Evolutionary conservation across 2,888 invertebrate species (phyloP).

Genomic region (Rhagium mordax): DNA sequence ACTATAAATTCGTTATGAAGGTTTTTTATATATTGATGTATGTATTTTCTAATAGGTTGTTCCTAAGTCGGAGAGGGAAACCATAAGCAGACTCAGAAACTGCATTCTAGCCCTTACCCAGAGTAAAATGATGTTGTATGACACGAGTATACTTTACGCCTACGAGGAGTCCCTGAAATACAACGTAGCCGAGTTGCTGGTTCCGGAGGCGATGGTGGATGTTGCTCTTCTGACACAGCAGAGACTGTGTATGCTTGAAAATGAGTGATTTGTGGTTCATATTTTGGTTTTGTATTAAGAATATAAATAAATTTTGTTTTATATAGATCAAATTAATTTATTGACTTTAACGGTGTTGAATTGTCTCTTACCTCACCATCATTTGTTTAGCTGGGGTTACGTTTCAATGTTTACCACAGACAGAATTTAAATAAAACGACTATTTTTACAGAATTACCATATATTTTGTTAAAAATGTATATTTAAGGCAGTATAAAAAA

Average conservation of each 20-base stretch:
- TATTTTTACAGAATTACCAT: slow-evolving; percentile 7
- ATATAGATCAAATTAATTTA: too few species aligned
- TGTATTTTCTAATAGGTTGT: slow-evolving; percentile 76
- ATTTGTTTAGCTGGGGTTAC: too few species aligned
- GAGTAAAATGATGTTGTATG: slow-evolving; percentile 91
- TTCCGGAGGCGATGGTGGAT: slow-evolving; percentile 89
- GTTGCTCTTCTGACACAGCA: slow-evolving; percentile 86
- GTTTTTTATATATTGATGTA: too few species aligned
- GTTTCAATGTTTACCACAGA: too few species aligned
- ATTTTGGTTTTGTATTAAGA: not conserved
- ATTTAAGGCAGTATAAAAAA: slow-evolving; percentile 41
- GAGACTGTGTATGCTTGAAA: slow-evolving; percentile 70
- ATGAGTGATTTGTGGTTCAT: slow-evolving; percentile 30
- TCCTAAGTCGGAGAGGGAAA: slow-evolving; percentile 81
- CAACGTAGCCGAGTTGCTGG: slow-evolving; percentile 82
- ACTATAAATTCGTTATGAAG: too few species aligned
- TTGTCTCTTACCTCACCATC: too few species aligned
- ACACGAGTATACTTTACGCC: slow-evolving; percentile 92
- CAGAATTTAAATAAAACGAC: not conserved
- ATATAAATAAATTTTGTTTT: not conserved
- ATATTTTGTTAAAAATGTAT: slow-evolving; percentile 45
- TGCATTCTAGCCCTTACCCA: slow-evolving; percentile 90
- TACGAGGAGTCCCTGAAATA: slow-evolving; percentile 91
- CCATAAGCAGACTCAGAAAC: slow-evolving; percentile 91
- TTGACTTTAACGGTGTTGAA: too few species aligned